phyloP scores from a whole-genome alignment of 2,113 vertebrate genomes.

The Clupea harengus region DNA sequence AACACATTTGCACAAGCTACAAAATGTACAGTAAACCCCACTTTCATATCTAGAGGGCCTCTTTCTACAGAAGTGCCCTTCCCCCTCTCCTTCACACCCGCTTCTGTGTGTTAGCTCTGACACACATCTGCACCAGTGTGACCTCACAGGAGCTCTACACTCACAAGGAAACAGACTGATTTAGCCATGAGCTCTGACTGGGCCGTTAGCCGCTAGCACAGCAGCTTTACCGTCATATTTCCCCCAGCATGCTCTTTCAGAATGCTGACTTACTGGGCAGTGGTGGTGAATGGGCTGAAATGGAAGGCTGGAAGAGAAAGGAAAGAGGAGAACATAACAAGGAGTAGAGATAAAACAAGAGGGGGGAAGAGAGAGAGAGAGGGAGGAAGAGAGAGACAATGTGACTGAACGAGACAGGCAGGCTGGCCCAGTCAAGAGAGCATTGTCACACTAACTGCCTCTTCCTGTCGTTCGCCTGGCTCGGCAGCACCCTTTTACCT shows the following conservation, averaged over 20 bases:
- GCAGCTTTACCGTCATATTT: not conserved
- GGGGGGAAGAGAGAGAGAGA: not conserved
- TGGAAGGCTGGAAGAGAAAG: not conserved
- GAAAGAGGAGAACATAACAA: not conserved
- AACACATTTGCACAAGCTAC: not conserved
- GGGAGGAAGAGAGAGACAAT: conserved; percentile 43
- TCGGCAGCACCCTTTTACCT: conserved; percentile 55
- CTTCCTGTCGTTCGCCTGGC: conserved; percentile 57
- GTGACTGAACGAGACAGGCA: conserved; percentile 62
- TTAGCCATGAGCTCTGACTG: not conserved
- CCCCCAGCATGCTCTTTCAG: not conserved
- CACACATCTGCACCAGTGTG: not conserved
- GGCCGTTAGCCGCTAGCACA: not conserved
- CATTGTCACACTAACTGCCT: conserved; percentile 65
- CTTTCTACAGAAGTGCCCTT: not conserved
- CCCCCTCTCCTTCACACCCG: not conserved
- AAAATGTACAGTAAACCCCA: not conserved
- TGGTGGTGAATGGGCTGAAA: not conserved
- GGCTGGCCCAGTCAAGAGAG: conserved; percentile 59
- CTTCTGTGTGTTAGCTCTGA: not conserved
- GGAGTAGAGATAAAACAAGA: not conserved
- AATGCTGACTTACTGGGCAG: not conserved
- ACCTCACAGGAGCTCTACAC: not conserved
- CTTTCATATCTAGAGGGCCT: too few relatives aligned
- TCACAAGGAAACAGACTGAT: not conserved